These are phyloP conservation scores for Griposia aprilina DNA, from an alignment of 2,888 invertebrate species.

Conservation along the genomic window DNA sequence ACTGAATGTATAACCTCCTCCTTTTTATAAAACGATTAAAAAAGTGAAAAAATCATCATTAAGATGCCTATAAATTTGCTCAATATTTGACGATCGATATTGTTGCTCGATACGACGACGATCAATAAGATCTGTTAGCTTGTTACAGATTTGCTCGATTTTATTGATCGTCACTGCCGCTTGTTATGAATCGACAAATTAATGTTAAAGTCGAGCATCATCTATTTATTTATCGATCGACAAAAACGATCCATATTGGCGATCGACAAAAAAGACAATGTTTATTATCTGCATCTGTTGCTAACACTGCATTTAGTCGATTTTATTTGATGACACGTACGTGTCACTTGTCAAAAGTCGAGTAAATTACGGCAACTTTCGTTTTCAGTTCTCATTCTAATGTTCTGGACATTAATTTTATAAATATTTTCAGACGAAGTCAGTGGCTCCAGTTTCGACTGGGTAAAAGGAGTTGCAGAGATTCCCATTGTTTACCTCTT, in stretches of 20 bases:
- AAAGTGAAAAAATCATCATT: neutral
- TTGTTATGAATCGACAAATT: neutral
- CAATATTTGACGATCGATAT: neutral
- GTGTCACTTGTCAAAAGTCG: no score
- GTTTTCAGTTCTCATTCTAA: neutral
- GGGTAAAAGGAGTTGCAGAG: slow-evolving; percentile 89
- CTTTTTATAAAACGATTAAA: no score
- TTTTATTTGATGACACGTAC: no score
- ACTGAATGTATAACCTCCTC: neutral
- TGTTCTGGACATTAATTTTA: neutral
- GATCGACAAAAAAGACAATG: neutral
- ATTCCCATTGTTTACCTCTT: slow-evolving; percentile 90
- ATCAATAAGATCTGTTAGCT: neutral
- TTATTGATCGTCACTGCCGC: no score
- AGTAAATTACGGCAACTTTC: no score
- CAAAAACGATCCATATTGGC: no score
- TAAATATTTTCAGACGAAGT: slow-evolving; percentile 79
- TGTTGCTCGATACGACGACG: neutral
- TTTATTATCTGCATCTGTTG: neutral
- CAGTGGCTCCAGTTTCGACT: slow-evolving; percentile 90
- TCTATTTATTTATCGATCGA: neutral
- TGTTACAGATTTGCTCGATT: no score
- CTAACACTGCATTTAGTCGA: no score
- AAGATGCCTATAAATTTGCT: neutral
- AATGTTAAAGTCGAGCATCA: neutral